Conservation (phyloP, 2,113 vertebrate genomes). For the Hippopotamus amphibius region DNA sequence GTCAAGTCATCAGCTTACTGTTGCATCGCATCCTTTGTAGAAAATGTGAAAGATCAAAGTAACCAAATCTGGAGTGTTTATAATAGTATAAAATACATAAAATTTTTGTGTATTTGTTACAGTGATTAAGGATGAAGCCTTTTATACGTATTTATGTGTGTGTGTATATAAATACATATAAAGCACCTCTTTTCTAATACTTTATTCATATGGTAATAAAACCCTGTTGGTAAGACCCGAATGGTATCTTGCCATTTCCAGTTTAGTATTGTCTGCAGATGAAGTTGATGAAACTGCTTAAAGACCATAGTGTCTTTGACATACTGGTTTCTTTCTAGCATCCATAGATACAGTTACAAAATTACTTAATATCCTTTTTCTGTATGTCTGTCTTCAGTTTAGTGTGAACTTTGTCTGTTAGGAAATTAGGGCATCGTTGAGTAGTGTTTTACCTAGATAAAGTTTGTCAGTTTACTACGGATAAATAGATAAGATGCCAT, state of each 20-base stretch:
- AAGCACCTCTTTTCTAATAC: background rate
- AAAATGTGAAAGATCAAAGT: background rate
- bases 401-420: background rate
- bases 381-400: background rate
- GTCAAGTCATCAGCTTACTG: background rate
- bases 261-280: background rate
- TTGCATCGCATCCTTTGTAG: background rate
- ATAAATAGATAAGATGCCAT: background rate
- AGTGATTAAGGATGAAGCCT: background rate
- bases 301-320: background rate
- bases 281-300: background rate
- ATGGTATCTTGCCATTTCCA: background rate
- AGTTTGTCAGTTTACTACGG: background rate
- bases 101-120: background rate
- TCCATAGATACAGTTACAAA: background rate
- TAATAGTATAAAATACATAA: background rate
- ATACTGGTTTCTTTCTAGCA: background rate
- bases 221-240: background rate
- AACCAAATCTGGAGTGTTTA: background rate
- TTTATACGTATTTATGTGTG: background rate
- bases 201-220: background rate
- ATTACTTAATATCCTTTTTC: background rate
- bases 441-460: background rate
- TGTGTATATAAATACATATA: too few relatives aligned
- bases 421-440: background rate